These are phyloP conservation scores for Argopecten irradians DNA, from an alignment of 1,140 invertebrate species.

Conservation along the genomic window DNA sequence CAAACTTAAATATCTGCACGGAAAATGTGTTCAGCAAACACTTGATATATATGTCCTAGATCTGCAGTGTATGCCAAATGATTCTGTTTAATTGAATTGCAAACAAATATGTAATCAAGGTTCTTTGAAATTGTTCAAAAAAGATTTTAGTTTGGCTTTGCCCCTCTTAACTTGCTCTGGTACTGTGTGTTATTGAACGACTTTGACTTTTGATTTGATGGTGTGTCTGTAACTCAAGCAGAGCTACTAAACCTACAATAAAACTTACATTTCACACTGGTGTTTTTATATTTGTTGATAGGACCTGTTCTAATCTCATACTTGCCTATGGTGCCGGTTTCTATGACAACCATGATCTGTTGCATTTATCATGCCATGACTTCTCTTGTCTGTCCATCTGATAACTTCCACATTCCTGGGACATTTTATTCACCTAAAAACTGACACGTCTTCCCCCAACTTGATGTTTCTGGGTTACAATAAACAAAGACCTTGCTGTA, in stretches of 20 bases:
- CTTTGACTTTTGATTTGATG: neutral
- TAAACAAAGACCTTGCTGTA: constrained; percentile 2
- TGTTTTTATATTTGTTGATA: neutral
- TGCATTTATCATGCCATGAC: constrained; percentile 15
- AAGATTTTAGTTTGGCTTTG: no score
- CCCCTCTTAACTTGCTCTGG: neutral
- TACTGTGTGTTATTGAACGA: neutral
- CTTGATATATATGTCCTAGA: neutral
- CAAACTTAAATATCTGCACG: neutral
- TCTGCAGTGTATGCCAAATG: neutral
- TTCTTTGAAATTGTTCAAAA: neutral
- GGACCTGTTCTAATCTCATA: neutral
- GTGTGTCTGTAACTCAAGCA: neutral
- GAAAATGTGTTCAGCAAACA: neutral
- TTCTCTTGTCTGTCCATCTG: constrained; percentile 15
- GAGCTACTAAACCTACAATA: neutral
- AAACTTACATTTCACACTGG: neutral
- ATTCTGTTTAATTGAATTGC: neutral
- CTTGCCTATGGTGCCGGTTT: neutral
- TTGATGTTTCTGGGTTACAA: neutral
- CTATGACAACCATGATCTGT: neutral
- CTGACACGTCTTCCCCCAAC: neutral
- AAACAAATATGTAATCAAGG: neutral
- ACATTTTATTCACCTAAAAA: constrained; percentile 19
- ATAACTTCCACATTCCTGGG: constrained; percentile 4